These are phyloP conservation scores for Eristalinus sepulchralis DNA, from an alignment of 2,888 invertebrate species.

Conservation along the genomic window DNA sequence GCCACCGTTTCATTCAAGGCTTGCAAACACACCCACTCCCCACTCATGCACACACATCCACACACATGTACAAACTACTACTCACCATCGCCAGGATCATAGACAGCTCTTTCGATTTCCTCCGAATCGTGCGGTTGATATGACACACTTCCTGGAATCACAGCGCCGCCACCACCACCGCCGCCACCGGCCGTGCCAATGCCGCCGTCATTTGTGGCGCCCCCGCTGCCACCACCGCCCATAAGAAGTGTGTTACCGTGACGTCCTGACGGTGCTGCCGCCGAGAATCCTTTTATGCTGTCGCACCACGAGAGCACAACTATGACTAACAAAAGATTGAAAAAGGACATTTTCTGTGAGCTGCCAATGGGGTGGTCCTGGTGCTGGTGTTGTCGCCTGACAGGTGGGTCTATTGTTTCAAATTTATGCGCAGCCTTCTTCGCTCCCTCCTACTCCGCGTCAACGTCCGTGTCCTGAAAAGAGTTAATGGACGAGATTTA, in stretches of 20 bases:
- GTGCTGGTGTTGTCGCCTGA: conserved; percentile 21
- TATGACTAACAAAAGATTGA: conserved; percentile 71
- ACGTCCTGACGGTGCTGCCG: conserved; percentile 45
- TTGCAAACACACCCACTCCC: neutral
- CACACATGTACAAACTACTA: too few species aligned
- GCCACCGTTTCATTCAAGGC: neutral
- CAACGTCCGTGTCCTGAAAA: conserved; percentile 11
- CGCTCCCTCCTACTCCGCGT: neutral
- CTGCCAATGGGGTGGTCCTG: neutral
- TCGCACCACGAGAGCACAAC: conserved; percentile 67
- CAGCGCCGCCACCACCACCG: conserved; percentile 55
- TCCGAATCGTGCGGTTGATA: conserved; percentile 73
- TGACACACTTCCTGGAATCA: conserved; percentile 72
- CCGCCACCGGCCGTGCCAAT: conserved; percentile 20
- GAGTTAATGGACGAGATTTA: conserved; percentile 32
- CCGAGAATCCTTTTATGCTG: conserved; percentile 44
- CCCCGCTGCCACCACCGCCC: conserved; percentile 26
- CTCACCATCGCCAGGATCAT: conserved; percentile 81
- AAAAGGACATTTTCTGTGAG: conserved; percentile 66
- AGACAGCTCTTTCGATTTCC: conserved; percentile 76
- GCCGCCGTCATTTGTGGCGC: conserved; percentile 32
- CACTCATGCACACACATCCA: neutral
- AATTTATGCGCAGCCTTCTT: conserved; percentile 49
- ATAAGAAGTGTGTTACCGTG: conserved; percentile 63
- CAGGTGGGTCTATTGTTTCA: conserved; percentile 66